Conservation (phyloP, 2,797 vertebrate species). For the Chrosomus eos region DNA sequence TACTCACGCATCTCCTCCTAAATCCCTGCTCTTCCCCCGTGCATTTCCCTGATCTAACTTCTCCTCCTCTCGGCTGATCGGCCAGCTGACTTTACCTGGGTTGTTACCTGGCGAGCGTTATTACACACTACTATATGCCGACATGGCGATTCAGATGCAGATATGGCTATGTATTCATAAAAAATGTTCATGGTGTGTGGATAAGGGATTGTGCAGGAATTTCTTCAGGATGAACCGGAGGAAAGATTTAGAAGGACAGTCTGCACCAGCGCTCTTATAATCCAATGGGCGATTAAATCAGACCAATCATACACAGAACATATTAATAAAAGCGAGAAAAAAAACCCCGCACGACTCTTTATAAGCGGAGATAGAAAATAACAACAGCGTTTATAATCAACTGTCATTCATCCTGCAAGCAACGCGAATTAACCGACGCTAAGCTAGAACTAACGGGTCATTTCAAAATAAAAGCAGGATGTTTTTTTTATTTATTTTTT, state of each 20-base stretch:
- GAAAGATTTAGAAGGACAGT: background rate
- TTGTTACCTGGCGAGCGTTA: background rate
- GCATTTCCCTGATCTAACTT: background rate
- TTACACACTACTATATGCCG: background rate
- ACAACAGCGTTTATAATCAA: background rate
- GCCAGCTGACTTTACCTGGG: background rate
- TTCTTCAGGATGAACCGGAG: background rate
- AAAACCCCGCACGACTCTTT: background rate
- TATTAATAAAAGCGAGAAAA: background rate
- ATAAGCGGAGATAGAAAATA: background rate
- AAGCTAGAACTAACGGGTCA: fast-evolving
- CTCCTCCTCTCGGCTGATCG: background rate
- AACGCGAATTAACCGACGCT: background rate
- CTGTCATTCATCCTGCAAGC: slow-evolving; percentile 1
- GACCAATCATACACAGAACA: background rate
- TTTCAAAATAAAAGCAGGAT: slow-evolving; percentile 37
- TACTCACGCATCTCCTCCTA: slow-evolving; percentile 30
- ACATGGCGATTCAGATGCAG: background rate
- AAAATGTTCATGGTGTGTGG: background rate
- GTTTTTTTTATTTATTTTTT: background rate
- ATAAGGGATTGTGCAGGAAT: slow-evolving; percentile 5
- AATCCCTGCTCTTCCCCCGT: background rate
- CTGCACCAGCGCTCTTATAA: background rate
- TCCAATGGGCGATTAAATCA: background rate
- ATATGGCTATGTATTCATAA: background rate